These are phyloP conservation scores for Orbicella faveolata DNA, from an alignment of 64 coral and sea anemone species.

Conservation along the genomic window DNA sequence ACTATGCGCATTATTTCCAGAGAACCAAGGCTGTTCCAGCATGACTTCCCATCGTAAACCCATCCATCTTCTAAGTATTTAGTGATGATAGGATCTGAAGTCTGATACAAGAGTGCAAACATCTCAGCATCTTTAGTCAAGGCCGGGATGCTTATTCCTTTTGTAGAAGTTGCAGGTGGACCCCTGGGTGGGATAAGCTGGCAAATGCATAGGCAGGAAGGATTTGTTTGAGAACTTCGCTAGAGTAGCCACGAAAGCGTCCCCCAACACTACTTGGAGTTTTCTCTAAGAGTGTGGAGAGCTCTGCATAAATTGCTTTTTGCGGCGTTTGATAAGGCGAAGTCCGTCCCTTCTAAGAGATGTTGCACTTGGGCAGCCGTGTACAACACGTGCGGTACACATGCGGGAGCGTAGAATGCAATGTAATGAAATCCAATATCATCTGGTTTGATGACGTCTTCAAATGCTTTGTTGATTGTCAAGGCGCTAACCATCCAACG, in stretches of 20 bases:
- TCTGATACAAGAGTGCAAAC: conserved; percentile 1
- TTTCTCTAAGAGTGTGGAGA: conserved; percentile 12
- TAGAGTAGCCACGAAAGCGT: conserved; percentile 34
- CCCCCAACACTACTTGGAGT: conserved; percentile 48
- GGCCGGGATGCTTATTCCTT: not conserved
- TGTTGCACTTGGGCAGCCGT: conserved; percentile 27
- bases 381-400: conserved; percentile 34
- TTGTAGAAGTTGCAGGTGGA: not conserved
- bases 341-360: conserved; percentile 46
- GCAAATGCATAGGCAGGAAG: conserved; percentile 46
- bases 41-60: not conserved
- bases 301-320: conserved; percentile 30
- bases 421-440: conserved; percentile 61
- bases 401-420: conserved; percentile 56
- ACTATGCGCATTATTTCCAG: conserved; percentile 15
- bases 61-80: not conserved
- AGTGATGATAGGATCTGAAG: not conserved
- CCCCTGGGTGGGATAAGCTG: not conserved
- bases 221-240: not conserved
- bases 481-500: conserved; percentile 38
- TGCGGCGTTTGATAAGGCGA: not conserved
- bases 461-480: conserved; percentile 53
- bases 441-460: conserved; percentile 61
- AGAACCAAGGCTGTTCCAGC: conserved; percentile 20
- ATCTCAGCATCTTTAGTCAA: not conserved